Conservation (phyloP, 2,113 vertebrate species). For the Bubo scandiacus region DNA sequence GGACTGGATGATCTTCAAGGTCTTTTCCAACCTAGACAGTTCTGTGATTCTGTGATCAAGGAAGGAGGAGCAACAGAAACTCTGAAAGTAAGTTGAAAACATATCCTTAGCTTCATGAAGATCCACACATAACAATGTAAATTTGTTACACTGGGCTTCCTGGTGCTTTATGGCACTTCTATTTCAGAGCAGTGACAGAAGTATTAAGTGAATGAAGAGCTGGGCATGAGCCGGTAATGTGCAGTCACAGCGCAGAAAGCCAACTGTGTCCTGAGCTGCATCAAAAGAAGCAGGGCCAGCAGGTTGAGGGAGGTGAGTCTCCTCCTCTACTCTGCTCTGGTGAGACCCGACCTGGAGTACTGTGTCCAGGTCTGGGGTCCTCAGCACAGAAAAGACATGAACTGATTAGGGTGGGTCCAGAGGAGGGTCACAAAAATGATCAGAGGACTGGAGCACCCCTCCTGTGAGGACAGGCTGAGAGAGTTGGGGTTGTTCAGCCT, state of each 20-base stretch:
- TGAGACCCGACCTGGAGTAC: background rate
- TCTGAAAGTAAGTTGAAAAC: background rate
- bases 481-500: background rate
- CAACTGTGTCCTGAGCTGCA: background rate
- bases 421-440: background rate
- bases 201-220: background rate
- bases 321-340: background rate
- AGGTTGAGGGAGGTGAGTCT: background rate
- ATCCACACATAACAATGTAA: background rate
- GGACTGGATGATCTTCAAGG: no score
- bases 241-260: background rate
- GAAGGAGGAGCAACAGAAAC: background rate
- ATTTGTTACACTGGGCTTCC: background rate
- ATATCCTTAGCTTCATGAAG: background rate
- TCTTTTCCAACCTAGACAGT: no score
- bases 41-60: background rate
- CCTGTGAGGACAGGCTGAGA: background rate
- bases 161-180: background rate
- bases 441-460: background rate
- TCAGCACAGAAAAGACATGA: background rate
- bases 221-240: background rate
- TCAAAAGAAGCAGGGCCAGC: accelerated
- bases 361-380: background rate
- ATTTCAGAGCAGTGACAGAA: background rate
- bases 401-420: background rate